These are phyloP conservation scores for Saccostrea cuccullata DNA, from an alignment of 1,140 invertebrate species.

Conservation along the genomic window DNA sequence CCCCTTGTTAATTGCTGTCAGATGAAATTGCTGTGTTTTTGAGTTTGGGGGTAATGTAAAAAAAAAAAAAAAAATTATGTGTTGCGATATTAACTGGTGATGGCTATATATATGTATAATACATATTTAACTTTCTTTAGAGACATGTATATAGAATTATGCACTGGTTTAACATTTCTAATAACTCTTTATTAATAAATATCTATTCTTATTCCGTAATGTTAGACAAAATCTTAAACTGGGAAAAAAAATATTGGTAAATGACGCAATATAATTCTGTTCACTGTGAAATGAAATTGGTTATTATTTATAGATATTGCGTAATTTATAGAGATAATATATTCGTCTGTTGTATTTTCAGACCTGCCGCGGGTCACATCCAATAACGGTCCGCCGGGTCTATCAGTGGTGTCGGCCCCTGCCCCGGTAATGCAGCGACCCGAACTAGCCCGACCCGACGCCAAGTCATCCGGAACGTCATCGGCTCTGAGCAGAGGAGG, in stretches of 20 bases:
- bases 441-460: constrained; percentile 57
- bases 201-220: not conserved
- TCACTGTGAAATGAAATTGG: not conserved
- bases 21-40: constrained; percentile 11
- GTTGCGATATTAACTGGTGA: constrained; percentile 12
- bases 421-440: constrained; percentile 70
- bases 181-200: too few relatives aligned
- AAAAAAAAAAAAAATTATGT: not conserved
- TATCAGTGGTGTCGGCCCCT: constrained; percentile 75
- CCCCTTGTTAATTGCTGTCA: constrained; percentile 7
- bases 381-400: constrained; percentile 59
- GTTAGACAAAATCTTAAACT: not conserved
- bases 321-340: not conserved
- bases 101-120: not conserved
- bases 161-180: too few relatives aligned
- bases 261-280: not conserved
- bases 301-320: not conserved
- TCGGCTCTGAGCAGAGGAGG: constrained; percentile 50
- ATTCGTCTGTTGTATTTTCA: constrained; percentile 36
- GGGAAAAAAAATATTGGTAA: too few relatives aligned
- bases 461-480: constrained; percentile 44
- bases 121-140: not conserved
- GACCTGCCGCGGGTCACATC: constrained; percentile 58
- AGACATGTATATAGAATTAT: not conserved
- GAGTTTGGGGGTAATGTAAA: not conserved